A percentile compares a stretch with the other conserved stretches of the same genome.
Evolutionary conservation across 2,888 invertebrate genomes (phyloP).

Genomic region (Papilio protenor): DNA sequence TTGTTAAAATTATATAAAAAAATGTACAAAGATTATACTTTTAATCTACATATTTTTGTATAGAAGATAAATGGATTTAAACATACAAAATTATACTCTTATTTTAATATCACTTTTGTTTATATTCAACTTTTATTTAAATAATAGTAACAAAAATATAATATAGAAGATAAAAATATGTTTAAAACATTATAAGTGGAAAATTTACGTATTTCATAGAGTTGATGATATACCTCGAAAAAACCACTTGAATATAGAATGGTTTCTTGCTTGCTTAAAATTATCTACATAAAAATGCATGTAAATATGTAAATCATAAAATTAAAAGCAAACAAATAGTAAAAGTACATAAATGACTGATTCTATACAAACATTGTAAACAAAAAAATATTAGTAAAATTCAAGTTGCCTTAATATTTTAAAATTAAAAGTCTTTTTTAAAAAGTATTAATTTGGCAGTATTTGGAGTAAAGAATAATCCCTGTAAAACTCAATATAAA

Average conservation of each 20-base stretch:
- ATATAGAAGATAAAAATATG: neutral
- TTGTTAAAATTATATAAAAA: neutral
- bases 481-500: neutral
- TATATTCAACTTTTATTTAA: neutral
- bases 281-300: neutral
- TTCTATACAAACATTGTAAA: neutral
- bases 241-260: too few species aligned
- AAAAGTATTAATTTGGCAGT: neutral
- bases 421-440: neutral
- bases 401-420: neutral
- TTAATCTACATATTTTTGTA: neutral
- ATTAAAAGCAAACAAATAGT: neutral
- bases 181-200: neutral
- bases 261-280: too few species aligned
- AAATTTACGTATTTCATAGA: neutral
- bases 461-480: neutral
- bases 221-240: neutral
- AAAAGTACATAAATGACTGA: neutral
- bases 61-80: neutral
- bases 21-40: neutral
- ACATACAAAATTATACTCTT: constrained; percentile 2
- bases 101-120: neutral
- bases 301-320: neutral
- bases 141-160: neutral
- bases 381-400: neutral